Evolutionary conservation across 2,888 invertebrate species (phyloP).

Genomic region (Drosophila merina): DNA sequence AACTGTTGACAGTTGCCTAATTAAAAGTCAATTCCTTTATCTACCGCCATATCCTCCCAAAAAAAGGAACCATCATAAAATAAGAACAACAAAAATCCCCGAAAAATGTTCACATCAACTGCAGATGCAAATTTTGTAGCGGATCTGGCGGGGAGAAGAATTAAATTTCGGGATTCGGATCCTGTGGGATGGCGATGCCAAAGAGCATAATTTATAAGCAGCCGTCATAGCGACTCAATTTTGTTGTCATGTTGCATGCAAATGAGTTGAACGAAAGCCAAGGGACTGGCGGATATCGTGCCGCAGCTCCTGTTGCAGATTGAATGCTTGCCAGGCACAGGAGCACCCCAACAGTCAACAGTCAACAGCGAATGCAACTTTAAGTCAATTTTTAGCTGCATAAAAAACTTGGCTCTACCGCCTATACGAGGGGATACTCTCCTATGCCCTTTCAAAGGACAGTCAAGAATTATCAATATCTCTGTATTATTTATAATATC

Average conservation of each 20-base stretch:
- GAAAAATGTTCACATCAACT: conserved; percentile 17
- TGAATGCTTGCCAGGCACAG: conserved; percentile 25
- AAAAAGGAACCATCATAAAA: neutral
- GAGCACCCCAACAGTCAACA: conserved; percentile 8
- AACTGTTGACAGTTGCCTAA: conserved; percentile 63
- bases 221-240: conserved; percentile 22
- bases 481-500: neutral
- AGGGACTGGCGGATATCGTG: neutral
- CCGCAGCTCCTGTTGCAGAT: conserved; percentile 28
- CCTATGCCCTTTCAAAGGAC: conserved; percentile 10
- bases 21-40: conserved; percentile 53
- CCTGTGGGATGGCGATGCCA: conserved; percentile 24
- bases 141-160: conserved; percentile 3
- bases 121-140: conserved; percentile 19
- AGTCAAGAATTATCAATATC: neutral
- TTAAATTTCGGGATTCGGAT: conserved; percentile 21
- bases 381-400: conserved; percentile 51
- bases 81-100: conserved; percentile 7
- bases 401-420: conserved; percentile 41
- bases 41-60: conserved; percentile 5
- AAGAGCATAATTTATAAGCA: conserved; percentile 57
- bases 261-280: conserved; percentile 42
- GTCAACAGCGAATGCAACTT: conserved; percentile 30
- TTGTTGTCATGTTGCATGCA: conserved; percentile 54
- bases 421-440: neutral